phyloP scores from a whole-genome alignment of 2,113 vertebrate genomes.

The Aphyosemion australe region DNA sequence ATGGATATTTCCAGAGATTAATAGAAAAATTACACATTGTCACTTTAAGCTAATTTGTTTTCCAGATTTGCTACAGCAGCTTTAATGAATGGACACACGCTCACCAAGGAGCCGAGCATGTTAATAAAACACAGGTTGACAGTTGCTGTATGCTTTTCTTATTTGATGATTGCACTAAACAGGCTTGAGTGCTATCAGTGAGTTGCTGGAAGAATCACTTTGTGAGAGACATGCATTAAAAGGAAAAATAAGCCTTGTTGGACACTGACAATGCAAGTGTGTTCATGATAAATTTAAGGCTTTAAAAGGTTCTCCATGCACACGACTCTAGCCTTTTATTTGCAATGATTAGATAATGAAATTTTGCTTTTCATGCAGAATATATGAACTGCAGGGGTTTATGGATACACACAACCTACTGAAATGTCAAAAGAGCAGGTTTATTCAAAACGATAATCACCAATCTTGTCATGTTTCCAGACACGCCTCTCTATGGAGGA shows the following conservation, averaged over 20 bases:
- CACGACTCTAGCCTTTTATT: background rate
- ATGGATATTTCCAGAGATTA: too few species aligned
- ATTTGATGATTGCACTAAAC: conserved; percentile 50
- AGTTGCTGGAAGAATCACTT: conserved; percentile 12
- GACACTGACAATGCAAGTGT: conserved; percentile 28
- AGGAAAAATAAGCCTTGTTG: conserved; percentile 42
- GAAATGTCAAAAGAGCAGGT: background rate
- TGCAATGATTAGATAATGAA: background rate
- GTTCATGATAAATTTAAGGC: conserved; percentile 25
- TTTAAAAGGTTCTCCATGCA: background rate
- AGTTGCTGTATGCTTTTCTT: conserved; percentile 35
- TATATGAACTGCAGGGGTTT: background rate
- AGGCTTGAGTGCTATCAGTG: conserved; percentile 42
- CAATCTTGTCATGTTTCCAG: background rate
- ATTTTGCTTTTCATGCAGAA: background rate
- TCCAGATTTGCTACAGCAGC: too few species aligned
- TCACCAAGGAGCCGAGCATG: conserved; percentile 34
- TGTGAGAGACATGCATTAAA: conserved; percentile 21
- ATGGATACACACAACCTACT: background rate
- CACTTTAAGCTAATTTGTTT: too few species aligned
- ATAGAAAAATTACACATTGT: too few species aligned
- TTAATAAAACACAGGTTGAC: conserved; percentile 46
- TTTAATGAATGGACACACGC: conserved; percentile 42
- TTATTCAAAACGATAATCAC: background rate
- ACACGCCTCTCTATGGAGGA: background rate